A percentile compares a stretch with the other conserved stretches of the same genome.
Conservation (phyloP, 1,140 invertebrate genomes). For the Drosophila elegans region DNA sequence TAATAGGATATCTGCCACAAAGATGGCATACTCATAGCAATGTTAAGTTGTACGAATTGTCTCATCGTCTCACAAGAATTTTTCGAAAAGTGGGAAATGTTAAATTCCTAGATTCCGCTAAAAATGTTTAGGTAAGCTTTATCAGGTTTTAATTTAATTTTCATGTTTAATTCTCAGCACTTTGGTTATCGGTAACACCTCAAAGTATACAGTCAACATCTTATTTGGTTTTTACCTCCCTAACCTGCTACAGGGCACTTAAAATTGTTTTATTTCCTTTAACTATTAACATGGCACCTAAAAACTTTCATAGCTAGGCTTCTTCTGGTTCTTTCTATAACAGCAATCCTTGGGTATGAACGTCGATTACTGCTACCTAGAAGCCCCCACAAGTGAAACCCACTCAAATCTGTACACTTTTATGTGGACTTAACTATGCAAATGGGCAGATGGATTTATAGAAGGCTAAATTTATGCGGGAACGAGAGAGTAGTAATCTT, state of each 20-base stretch:
- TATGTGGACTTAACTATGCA: slow-evolving; percentile 35
- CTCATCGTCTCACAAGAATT: no score
- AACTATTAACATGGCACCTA: background rate
- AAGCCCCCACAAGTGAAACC: slow-evolving; percentile 12
- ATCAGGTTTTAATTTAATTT: background rate
- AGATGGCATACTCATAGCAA: no score
- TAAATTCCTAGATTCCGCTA: background rate
- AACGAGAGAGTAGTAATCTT: slow-evolving; percentile 2
- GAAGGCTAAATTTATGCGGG: slow-evolving; percentile 21
- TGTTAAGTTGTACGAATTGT: no score
- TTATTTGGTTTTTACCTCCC: background rate
- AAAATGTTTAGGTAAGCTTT: no score
- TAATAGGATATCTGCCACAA: no score
- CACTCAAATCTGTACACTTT: slow-evolving; percentile 13
- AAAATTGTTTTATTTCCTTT: background rate
- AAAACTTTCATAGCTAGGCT: background rate
- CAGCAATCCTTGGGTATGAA: slow-evolving; percentile 10
- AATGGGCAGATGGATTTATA: slow-evolving; percentile 42
- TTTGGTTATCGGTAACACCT: background rate
- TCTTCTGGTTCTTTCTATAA: slow-evolving; percentile 7
- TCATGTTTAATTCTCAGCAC: background rate
- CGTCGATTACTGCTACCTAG: background rate
- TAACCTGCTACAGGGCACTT: background rate
- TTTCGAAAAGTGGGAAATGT: background rate
- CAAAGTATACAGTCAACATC: background rate